Percentiles rank a stretch among this genome's conserved stretches.
These are phyloP conservation scores for Agrochola lota DNA, from an alignment of 2,888 invertebrate species.

Conservation along the genomic window DNA sequence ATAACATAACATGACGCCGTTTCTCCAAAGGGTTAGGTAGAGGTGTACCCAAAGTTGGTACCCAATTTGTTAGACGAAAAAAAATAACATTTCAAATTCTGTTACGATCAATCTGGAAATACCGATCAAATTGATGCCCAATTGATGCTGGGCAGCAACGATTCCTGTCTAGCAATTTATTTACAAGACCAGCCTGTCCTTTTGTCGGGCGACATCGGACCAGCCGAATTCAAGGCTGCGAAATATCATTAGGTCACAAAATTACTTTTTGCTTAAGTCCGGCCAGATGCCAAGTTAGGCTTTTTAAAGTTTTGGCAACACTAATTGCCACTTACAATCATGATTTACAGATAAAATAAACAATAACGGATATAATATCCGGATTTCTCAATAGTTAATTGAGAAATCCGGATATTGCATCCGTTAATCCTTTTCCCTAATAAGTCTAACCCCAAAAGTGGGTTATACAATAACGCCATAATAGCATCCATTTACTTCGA, in stretches of 20 bases:
- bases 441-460: neutral
- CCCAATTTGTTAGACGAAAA: neutral
- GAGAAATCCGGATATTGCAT: neutral
- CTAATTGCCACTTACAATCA: slow-evolving; percentile 2
- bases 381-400: no score
- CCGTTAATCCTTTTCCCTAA: neutral
- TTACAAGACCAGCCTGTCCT: slow-evolving; percentile 14
- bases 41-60: neutral
- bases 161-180: slow-evolving; percentile 18
- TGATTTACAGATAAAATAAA: neutral
- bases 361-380: neutral
- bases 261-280: slow-evolving; percentile 28
- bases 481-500: neutral
- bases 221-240: slow-evolving; percentile 24
- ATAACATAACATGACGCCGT: neutral
- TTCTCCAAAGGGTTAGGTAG: neutral
- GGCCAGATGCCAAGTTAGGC: neutral
- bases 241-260: slow-evolving; percentile 31
- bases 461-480: neutral
- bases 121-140: neutral
- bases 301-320: slow-evolving; percentile 10
- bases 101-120: slow-evolving; percentile 1
- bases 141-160: neutral
- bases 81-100: neutral
- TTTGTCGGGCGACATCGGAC: slow-evolving; percentile 9